Percentiles rank a stretch among this genome's conserved stretches.
Conservation (phyloP, 2,113 vertebrate genomes). For the Dipodomys spectabilis region DNA sequence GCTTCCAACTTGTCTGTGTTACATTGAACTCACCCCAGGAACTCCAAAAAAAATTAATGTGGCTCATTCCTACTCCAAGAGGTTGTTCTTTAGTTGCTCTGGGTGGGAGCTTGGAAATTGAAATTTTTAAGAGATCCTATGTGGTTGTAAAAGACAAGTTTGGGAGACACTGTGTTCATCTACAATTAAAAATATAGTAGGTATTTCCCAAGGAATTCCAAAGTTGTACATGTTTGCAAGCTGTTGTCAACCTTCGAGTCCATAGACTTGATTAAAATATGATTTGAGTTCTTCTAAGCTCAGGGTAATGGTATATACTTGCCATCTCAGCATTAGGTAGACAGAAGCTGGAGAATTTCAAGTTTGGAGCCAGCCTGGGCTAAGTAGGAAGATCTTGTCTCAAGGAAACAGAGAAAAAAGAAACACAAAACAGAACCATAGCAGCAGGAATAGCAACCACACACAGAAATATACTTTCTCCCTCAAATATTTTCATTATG, state of each 20-base stretch:
- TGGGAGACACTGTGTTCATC: not conserved
- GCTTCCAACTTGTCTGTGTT: not conserved
- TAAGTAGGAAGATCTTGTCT: too few relatives aligned
- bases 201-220: slow-evolving; percentile 43
- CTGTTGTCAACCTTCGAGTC: not conserved
- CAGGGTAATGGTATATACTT: too few relatives aligned
- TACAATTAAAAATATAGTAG: slow-evolving; percentile 4
- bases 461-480: not conserved
- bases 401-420: not conserved
- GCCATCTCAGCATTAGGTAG: too few relatives aligned
- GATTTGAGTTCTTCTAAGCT: not conserved
- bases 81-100: slow-evolving; percentile 28
- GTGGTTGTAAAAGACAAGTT: slow-evolving; percentile 23
- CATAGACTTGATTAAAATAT: slow-evolving; percentile 25
- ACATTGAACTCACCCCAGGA: not conserved
- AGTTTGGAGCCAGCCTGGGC: too few relatives aligned
- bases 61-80: not conserved
- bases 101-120: not conserved
- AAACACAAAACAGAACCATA: too few relatives aligned
- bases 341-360: too few relatives aligned
- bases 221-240: not conserved
- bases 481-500: not conserved
- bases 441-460: too few relatives aligned
- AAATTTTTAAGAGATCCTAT: not conserved
- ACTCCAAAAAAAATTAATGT: not conserved